Conservation (phyloP, 2,797 vertebrate species). For the Craterocephalus amniculus region DNA sequence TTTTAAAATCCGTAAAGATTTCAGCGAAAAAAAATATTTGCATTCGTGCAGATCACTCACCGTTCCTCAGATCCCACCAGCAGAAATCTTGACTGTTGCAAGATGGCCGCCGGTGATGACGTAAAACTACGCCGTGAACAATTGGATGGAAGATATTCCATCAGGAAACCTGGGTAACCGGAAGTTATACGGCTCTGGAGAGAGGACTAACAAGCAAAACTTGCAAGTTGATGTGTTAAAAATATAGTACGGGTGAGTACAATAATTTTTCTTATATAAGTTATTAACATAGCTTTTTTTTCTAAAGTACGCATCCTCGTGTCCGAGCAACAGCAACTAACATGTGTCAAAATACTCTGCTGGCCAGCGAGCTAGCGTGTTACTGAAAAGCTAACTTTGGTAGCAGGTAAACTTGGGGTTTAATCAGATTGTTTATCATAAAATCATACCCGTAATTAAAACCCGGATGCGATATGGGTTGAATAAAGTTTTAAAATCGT, state of each 20-base stretch:
- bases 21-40: too few species aligned
- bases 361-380: constrained; percentile 38
- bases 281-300: fast-evolving
- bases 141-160: not conserved
- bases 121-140: too few species aligned
- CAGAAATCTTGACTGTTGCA: too few species aligned
- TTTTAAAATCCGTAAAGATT: too few species aligned
- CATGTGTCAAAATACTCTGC: not conserved
- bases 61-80: too few species aligned
- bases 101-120: too few species aligned
- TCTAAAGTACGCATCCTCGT: not conserved
- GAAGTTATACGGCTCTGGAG: constrained; percentile 34
- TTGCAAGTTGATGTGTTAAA: constrained; percentile 48
- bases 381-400: constrained; percentile 31
- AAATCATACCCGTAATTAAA: not conserved
- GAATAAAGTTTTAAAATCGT: not conserved
- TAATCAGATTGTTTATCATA: not conserved
- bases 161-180: constrained; percentile 20
- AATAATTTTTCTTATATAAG: not conserved
- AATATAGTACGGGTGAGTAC: constrained; percentile 54
- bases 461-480: not conserved
- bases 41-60: too few species aligned
- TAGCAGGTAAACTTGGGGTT: constrained; percentile 4
- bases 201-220: constrained; percentile 17
- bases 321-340: not conserved